Evolutionary conservation across 2,797 vertebrate species (phyloP), one percentile per base, ranked within the genome.

Genomic region (Leptoclinus maculatus): DNA sequence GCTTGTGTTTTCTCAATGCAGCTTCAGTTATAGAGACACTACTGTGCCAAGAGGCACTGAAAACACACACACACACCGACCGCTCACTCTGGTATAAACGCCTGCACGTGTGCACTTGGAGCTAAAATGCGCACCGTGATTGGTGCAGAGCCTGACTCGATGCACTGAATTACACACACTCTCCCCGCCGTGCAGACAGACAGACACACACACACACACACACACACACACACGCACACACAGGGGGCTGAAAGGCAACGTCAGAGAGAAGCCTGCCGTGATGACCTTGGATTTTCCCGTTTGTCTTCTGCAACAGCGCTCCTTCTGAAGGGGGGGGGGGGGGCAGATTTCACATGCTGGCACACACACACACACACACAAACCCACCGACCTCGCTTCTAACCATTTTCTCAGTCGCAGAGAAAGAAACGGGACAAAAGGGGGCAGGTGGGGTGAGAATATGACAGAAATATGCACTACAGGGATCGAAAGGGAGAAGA

Each of bases 241-340:
- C 45, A 66, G 74, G 82, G 79, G 67, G 82, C 78, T 66, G 77
- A 74, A n/a, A 85, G 71, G 82, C 89, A 83, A 85, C 88, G 87
- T 88, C 90, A 90, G 71, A 77, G 77, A 51, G 78, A 81, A 86
- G 87, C 74, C 63, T 89, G 85, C 85, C 47, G 89, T 86, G 89
- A 93, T 95, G 95, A 96, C 95, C 95, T 96, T 96, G 95, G 93
- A 83, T 93, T 93, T 92, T 93, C 90, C 89, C 4, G 63, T 85
- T 80, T 81, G 84, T 83, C 76, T 91, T 82, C 87, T 76, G 87
- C 87, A 78, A 86, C 84, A 77, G 84, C 45, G 59, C 87, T 89
- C 80, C 49, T 79, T 80, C 85, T 92, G 66, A 86, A 69, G 41
- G 80, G 71, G 83, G 71, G 54, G 59, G 89, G 41, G 80, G 71